phyloP scores from a whole-genome alignment of 2,797 vertebrate genomes.

The Rhinogobio ventralis region DNA sequence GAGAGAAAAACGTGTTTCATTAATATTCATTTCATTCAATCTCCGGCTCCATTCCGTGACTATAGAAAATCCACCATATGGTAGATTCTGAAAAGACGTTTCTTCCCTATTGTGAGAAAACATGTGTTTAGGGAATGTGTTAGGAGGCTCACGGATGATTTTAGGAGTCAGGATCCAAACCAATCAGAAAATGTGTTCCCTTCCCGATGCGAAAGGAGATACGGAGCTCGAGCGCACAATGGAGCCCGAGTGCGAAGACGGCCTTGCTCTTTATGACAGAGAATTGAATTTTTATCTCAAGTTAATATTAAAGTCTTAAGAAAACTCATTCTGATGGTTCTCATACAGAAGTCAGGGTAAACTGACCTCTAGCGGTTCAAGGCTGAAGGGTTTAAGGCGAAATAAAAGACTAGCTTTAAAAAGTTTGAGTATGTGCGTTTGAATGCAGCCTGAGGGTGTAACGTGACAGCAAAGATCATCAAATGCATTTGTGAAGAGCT shows the following conservation, averaged over 20 bases:
- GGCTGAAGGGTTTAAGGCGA: not conserved
- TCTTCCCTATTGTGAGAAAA: slow-evolving; percentile 23
- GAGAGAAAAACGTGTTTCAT: slow-evolving; percentile 12
- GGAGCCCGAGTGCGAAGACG: not conserved
- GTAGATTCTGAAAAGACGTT: slow-evolving; percentile 19
- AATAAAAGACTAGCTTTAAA: slow-evolving; percentile 3
- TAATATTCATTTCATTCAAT: slow-evolving; percentile 53
- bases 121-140: slow-evolving; percentile 26
- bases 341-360: not conserved
- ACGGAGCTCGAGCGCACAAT: not conserved
- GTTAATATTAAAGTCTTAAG: slow-evolving; percentile 18
- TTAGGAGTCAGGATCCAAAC: slow-evolving; percentile 11
- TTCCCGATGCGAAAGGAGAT: slow-evolving; percentile 8
- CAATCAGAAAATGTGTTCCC: slow-evolving; percentile 25
- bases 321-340: not conserved
- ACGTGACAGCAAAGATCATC: not conserved
- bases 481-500: not conserved
- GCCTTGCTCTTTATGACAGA: slow-evolving; percentile 34
- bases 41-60: not conserved
- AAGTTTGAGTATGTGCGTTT: not conserved
- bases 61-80: slow-evolving; percentile 32
- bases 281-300: slow-evolving; percentile 40
- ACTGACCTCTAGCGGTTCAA: slow-evolving; percentile 15
- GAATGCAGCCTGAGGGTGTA: not conserved
- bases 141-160: not conserved